Percentiles rank a stretch among this genome's conserved stretches.
phyloP scores from a whole-genome alignment of 2,888 invertebrate species.

The Caenorhabditis sp. region DNA sequence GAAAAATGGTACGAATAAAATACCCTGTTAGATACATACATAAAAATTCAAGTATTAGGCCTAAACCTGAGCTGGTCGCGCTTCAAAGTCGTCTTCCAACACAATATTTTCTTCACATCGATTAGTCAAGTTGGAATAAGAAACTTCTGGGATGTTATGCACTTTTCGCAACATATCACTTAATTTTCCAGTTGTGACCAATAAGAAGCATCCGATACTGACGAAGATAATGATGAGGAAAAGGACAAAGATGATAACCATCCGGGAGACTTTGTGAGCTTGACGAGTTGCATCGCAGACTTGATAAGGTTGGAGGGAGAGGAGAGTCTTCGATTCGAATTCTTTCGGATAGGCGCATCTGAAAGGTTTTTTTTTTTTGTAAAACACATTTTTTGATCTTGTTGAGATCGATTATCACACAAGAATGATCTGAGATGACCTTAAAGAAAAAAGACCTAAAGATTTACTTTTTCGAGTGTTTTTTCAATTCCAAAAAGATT shows the following conservation, averaged over 20 bases:
- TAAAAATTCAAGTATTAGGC: neutral
- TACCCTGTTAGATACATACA: neutral
- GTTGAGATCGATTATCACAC: too few species aligned
- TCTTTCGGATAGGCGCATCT: constrained; percentile 32
- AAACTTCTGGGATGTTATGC: constrained; percentile 31
- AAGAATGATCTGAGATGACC: too few species aligned
- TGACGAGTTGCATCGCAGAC: constrained; percentile 26
- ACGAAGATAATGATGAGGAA: constrained; percentile 16
- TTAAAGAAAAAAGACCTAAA: too few species aligned
- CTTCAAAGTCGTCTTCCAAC: constrained; percentile 45
- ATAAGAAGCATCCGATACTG: constrained; percentile 10
- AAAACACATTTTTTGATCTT: too few species aligned
- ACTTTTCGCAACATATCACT: constrained; percentile 11
- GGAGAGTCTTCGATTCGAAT: constrained; percentile 13
- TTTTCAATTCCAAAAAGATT: too few species aligned
- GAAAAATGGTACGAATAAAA: neutral
- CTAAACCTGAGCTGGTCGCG: constrained; percentile 50
- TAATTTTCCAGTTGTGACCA: constrained; percentile 25
- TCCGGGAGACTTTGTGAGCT: neutral
- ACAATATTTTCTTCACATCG: constrained; percentile 33
- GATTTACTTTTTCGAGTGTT: too few species aligned
- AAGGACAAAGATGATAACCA: constrained; percentile 23
- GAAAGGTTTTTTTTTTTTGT: neutral
- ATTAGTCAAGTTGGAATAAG: constrained; percentile 45
- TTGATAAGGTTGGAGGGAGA: constrained; percentile 15